Percentiles rank a stretch among this genome's conserved stretches.
Conservation (phyloP, 2,113 vertebrate genomes). For the Campylomormyrus numenius region DNA sequence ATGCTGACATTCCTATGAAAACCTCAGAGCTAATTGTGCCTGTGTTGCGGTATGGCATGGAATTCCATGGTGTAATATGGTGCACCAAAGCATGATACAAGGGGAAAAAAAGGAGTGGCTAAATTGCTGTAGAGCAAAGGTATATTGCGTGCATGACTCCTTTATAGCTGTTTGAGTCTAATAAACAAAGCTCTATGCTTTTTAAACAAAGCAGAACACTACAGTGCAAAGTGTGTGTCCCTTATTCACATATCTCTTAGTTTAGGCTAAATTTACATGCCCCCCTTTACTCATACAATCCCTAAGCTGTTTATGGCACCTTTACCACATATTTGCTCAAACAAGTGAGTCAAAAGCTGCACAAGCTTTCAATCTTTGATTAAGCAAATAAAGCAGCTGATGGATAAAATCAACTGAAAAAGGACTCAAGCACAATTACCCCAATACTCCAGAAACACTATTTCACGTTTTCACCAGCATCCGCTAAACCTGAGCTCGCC, state of each 20-base stretch:
- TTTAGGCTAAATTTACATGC: neutral
- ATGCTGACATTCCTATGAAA: slow-evolving; percentile 10
- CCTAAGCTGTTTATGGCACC: neutral
- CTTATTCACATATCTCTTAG: neutral
- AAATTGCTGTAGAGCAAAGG: neutral
- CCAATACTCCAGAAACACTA: neutral
- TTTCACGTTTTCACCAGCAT: neutral
- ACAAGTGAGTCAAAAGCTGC: neutral
- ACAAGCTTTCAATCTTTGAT: neutral
- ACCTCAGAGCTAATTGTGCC: slow-evolving; percentile 5
- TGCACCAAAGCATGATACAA: neutral
- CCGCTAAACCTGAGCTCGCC: neutral
- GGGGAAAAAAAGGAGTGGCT: neutral
- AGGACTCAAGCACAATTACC: neutral
- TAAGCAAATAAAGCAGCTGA: neutral
- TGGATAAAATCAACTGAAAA: neutral
- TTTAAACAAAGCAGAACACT: neutral
- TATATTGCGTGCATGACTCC: neutral
- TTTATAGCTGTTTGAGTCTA: neutral
- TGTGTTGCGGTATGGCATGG: neutral
- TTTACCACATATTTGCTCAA: neutral
- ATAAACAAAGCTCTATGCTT: neutral
- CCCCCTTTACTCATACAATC: neutral
- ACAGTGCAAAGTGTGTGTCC: neutral
- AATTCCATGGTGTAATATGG: neutral